phyloP scores from a whole-genome alignment of 2,113 vertebrate genomes.

The Vulpes lagopus region DNA sequence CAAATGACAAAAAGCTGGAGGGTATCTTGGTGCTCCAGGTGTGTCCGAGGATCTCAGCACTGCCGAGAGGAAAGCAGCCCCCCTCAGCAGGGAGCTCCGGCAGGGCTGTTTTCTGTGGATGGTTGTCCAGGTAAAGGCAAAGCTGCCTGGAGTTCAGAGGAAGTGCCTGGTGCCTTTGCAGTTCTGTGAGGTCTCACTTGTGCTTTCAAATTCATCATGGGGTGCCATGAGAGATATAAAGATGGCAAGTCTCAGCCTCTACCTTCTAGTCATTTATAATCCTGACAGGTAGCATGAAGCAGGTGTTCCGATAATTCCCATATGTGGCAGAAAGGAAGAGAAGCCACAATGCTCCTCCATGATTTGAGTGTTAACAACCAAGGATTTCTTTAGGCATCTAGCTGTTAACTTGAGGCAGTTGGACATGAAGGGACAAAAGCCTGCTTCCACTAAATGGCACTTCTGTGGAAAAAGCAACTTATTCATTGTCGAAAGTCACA shows the following conservation, averaged over 20 bases:
- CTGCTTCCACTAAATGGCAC: slow-evolving; percentile 51
- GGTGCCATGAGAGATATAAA: not conserved
- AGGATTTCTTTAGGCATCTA: slow-evolving; percentile 45
- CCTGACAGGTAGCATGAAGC: not conserved
- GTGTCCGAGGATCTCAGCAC: not conserved
- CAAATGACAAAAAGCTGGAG: slow-evolving; percentile 10
- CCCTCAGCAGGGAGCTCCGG: not conserved
- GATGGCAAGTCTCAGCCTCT: not conserved
- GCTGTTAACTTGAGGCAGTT: slow-evolving; percentile 43
- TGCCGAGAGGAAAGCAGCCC: not conserved
- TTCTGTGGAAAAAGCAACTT: slow-evolving; percentile 51
- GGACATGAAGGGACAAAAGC: slow-evolving; percentile 57
- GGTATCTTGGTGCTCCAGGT: slow-evolving; percentile 1
- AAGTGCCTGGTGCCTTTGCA: not conserved
- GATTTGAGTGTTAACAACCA: slow-evolving; percentile 33
- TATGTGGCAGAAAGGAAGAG: not conserved
- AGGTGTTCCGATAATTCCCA: slow-evolving; percentile 32
- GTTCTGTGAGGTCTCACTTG: not conserved
- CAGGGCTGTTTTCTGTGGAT: not conserved
- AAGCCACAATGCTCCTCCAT: not conserved
- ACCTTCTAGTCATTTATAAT: not conserved
- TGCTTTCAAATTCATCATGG: slow-evolving; percentile 38
- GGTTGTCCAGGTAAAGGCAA: not conserved
- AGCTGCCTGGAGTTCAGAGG: not conserved
- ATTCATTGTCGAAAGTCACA: slow-evolving; percentile 58